Evolutionary conservation across 2,888 invertebrate species (phyloP).

Genomic region (Dinocampus coccinellae): DNA sequence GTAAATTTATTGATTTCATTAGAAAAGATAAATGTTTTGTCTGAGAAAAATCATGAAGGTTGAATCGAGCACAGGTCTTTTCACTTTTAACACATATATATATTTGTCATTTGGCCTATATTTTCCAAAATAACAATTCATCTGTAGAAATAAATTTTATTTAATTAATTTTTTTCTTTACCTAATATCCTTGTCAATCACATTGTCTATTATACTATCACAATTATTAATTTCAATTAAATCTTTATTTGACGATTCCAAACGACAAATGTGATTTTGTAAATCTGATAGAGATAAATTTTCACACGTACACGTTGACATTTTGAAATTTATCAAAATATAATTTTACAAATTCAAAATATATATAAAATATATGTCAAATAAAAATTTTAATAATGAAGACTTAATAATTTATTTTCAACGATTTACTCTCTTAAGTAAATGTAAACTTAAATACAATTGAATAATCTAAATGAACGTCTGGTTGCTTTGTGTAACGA

Average conservation of each 20-base stretch:
- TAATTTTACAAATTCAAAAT: neutral
- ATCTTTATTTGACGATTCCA: conserved; percentile 44
- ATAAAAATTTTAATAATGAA: neutral
- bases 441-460: neutral
- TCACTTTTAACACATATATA: too few species aligned
- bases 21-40: too few species aligned
- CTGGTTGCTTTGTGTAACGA: neutral
- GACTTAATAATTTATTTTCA: too few species aligned
- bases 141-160: neutral
- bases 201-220: neutral
- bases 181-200: conserved; percentile 45
- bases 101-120: too few species aligned
- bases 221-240: conserved; percentile 29
- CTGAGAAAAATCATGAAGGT: too few species aligned
- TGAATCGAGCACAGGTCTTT: too few species aligned
- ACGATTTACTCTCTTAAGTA: neutral
- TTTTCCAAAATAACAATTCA: too few species aligned
- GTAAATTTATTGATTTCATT: too few species aligned
- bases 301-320: conserved; percentile 61
- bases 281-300: conserved; percentile 37
- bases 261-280: conserved; percentile 50
- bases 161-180: too few species aligned
- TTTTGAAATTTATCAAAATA: conserved; percentile 35
- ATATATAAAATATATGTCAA: neutral
- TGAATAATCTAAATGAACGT: neutral